Evolutionary conservation across 2,113 vertebrate genomes (phyloP).

Genomic region (Jacana jacana): DNA sequence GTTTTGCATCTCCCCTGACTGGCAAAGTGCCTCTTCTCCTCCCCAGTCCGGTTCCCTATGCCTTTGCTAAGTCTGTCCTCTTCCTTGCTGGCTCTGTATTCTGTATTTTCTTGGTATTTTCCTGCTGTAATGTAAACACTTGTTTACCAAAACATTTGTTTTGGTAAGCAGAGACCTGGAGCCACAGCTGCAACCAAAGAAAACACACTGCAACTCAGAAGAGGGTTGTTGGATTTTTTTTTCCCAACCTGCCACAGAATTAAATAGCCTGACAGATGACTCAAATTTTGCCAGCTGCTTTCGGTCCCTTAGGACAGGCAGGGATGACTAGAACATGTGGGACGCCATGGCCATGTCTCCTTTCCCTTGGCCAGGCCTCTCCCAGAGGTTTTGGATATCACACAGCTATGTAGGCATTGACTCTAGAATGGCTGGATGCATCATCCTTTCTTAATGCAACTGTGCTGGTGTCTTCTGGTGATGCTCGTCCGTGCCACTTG

Average conservation of each 20-base stretch:
- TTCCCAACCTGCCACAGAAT: neutral
- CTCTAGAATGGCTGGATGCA: neutral
- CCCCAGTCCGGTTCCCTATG: neutral
- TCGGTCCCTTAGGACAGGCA: neutral
- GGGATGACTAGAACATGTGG: neutral
- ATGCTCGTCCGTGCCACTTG: neutral
- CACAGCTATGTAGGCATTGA: neutral
- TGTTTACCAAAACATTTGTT: too few relatives aligned
- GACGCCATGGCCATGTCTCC: neutral
- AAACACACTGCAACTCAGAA: neutral
- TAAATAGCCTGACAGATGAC: neutral
- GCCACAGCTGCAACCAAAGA: neutral
- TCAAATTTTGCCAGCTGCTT: neutral
- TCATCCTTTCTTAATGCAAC: rapidly evolving
- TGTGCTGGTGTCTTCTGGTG: neutral
- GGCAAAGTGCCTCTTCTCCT: conserved; percentile 3
- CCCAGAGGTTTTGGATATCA: neutral
- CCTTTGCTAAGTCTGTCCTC: neutral
- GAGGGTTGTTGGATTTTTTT: neutral
- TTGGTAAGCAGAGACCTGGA: neutral
- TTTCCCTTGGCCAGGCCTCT: neutral
- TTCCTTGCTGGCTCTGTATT: neutral
- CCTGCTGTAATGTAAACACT: neutral
- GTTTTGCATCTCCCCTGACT: conserved; percentile 10
- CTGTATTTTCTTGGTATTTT: neutral